Evolutionary conservation across 2,113 vertebrate species (phyloP).

Genomic region (Lamprologus ornatipinnis): DNA sequence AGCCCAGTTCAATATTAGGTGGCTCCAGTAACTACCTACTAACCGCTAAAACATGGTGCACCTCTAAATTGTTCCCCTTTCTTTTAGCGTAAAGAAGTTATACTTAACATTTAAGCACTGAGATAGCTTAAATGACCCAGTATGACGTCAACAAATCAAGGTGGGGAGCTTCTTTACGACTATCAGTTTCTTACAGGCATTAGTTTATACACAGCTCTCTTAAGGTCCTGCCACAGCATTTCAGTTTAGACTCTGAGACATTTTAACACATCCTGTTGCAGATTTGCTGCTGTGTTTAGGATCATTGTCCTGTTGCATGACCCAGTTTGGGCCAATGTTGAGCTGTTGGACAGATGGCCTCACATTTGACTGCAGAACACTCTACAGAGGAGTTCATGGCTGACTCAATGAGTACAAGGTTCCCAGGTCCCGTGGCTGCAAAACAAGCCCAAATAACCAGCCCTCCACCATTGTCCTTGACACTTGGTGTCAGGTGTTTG

Average conservation of each 20-base stretch:
- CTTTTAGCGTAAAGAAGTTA: fast-evolving
- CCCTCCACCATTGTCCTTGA: neutral
- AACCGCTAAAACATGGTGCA: neutral
- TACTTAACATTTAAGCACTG: neutral
- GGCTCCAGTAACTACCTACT: neutral
- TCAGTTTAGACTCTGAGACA: neutral
- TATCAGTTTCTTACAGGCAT: neutral
- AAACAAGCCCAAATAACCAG: neutral
- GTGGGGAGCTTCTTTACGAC: neutral
- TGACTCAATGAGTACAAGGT: neutral
- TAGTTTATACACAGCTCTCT: neutral
- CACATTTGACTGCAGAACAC: neutral
- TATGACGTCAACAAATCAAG: neutral
- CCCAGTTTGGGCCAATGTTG: neutral
- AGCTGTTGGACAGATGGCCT: neutral
- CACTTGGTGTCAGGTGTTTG: neutral
- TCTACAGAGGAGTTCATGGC: neutral
- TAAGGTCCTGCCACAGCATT: neutral
- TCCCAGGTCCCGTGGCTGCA: neutral
- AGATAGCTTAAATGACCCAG: neutral
- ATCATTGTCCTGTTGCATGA: neutral
- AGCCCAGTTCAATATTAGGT: neutral
- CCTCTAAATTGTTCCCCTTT: neutral
- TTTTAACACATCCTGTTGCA: fast-evolving
- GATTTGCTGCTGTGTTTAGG: neutral